A percentile compares a stretch with the other conserved stretches of the same genome.
Conservation (phyloP, 2,888 invertebrate species). For the Caenorhabditis auriculariae region DNA sequence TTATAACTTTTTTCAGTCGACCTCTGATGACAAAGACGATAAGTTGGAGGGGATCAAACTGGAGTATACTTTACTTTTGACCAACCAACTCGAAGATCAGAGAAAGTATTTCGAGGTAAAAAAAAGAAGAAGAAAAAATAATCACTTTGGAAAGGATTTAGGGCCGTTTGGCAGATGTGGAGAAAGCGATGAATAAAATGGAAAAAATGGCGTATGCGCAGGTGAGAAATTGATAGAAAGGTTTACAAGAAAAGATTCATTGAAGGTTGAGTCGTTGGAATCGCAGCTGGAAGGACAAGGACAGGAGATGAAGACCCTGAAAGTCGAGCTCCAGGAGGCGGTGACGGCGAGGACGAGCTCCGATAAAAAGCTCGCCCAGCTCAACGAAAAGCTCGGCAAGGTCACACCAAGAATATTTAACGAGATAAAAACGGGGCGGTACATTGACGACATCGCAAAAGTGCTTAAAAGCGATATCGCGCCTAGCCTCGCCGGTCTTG, state of each 20-base stretch:
- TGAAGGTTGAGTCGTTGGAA: constrained; percentile 49
- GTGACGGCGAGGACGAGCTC: constrained; percentile 61
- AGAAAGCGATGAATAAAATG: constrained; percentile 73
- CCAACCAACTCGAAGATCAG: constrained; percentile 91
- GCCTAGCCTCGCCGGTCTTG: too few species aligned
- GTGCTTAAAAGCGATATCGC: too few species aligned
- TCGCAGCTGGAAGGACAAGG: constrained; percentile 69
- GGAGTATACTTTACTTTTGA: constrained; percentile 92
- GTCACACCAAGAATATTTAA: constrained; percentile 1
- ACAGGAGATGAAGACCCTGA: constrained; percentile 65
- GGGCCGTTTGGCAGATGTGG: constrained; percentile 64
- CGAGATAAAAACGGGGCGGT: not conserved
- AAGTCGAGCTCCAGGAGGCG: constrained; percentile 29
- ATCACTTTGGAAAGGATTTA: not conserved
- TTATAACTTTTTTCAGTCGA: constrained; percentile 12
- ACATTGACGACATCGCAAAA: too few species aligned
- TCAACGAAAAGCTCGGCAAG: constrained; percentile 77
- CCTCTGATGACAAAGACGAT: constrained; percentile 69
- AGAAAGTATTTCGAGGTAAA: constrained; percentile 75
- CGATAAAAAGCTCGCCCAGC: constrained; percentile 72
- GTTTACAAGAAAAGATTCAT: not conserved
- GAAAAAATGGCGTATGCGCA: constrained; percentile 64
- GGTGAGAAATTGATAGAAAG: constrained; percentile 34
- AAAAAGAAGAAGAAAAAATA: not conserved
- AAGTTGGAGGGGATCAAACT: constrained; percentile 92